These are phyloP conservation scores for Drosophila vallismaia DNA, from an alignment of 2,888 invertebrate genomes.

Conservation along the genomic window DNA sequence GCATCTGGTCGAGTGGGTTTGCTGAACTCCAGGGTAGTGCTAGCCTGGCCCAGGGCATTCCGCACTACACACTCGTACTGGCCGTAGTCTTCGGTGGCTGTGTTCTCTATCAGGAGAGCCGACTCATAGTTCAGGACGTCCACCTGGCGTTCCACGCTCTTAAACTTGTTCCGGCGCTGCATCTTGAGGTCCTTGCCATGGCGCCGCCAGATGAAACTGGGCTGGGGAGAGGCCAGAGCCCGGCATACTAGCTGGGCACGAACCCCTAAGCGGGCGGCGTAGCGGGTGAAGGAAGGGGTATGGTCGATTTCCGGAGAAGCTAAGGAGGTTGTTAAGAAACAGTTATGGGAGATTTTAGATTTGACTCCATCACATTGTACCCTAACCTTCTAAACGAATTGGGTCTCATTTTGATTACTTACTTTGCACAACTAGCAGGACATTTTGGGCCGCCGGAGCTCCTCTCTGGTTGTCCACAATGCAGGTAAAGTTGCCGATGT, in stretches of 20 bases:
- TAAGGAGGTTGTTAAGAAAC: conserved; percentile 21
- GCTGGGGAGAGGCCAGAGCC: conserved; percentile 78
- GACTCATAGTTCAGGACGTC: conserved; percentile 79
- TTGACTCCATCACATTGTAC: background rate
- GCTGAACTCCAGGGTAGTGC: conserved; percentile 76
- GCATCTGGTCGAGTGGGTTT: conserved; percentile 80
- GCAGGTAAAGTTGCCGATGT: conserved; percentile 82
- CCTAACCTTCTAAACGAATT: background rate
- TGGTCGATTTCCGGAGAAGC: conserved; percentile 81
- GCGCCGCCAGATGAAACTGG: conserved; percentile 81
- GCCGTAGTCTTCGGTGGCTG: conserved; percentile 80
- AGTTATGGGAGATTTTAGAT: background rate
- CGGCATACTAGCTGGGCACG: conserved; percentile 78
- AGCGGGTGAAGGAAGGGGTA: conserved; percentile 75
- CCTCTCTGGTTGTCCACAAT: conserved; percentile 81
- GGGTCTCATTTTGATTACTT: conserved; percentile 46
- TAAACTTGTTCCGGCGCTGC: conserved; percentile 81
- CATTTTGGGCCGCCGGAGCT: conserved; percentile 69
- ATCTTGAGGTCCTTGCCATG: conserved; percentile 82
- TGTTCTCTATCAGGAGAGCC: conserved; percentile 77
- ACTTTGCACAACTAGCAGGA: conserved; percentile 81
- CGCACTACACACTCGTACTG: conserved; percentile 81
- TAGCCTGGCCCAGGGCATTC: conserved; percentile 80
- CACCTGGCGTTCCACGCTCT: conserved; percentile 72
- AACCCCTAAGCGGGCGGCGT: conserved; percentile 78